Conservation (phyloP, 2,113 vertebrate species). For the Bungarus multicinctus region DNA sequence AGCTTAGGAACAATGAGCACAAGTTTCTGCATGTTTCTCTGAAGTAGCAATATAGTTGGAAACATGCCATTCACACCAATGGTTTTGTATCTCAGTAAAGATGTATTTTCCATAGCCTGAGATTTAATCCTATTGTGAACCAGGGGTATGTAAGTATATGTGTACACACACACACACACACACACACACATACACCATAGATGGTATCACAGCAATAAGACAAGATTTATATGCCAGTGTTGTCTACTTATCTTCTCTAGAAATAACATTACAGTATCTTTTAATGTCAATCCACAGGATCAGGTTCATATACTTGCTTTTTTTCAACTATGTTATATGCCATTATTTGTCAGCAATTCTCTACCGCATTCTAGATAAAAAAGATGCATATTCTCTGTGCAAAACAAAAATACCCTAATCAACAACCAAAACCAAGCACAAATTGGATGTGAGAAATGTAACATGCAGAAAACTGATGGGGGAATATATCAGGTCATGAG, state of each 20-base stretch:
- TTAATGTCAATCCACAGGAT: background rate
- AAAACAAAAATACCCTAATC: background rate
- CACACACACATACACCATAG: background rate
- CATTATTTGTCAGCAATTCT: background rate
- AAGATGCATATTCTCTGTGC: background rate
- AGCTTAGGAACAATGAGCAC: background rate
- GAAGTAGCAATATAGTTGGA: background rate
- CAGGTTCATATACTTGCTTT: background rate
- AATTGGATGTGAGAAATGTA: background rate
- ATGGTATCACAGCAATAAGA: background rate
- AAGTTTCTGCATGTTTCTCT: background rate
- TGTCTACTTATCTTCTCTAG: background rate
- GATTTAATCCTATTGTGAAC: background rate
- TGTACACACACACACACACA: no score
- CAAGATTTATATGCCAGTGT: background rate
- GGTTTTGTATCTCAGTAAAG: background rate
- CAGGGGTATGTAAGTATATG: background rate
- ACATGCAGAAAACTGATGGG: background rate
- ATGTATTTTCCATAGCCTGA: background rate
- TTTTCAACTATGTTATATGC: background rate
- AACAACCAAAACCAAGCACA: background rate
- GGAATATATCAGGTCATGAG: background rate
- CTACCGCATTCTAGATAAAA: background rate
- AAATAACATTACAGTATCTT: background rate
- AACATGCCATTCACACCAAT: background rate